Conservation (phyloP, 2,113 vertebrate genomes). For the Cheirogaleus medius region DNA sequence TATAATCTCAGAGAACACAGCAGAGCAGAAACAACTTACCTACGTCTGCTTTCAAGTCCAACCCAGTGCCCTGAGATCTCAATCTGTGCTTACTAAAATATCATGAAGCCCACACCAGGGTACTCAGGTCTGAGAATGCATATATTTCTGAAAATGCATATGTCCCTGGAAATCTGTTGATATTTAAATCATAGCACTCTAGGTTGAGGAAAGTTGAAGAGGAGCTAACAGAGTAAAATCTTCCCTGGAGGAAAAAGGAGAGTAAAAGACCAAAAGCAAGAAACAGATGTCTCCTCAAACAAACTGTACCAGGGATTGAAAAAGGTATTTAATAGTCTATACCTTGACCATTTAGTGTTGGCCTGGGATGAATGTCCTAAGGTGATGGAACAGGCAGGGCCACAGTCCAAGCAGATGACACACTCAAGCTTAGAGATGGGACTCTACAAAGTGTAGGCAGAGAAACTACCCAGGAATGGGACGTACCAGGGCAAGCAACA, state of each 20-base stretch:
- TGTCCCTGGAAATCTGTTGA: neutral
- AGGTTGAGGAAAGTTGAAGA: constrained; percentile 9
- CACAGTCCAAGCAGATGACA: neutral
- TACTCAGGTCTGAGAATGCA: neutral
- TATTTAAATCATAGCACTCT: constrained; percentile 1
- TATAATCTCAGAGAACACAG: neutral
- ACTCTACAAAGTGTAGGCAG: neutral
- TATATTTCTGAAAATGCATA: neutral
- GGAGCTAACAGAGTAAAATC: neutral
- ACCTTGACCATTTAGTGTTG: neutral
- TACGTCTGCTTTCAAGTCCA: neutral
- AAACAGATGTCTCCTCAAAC: neutral
- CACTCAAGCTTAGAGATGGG: neutral
- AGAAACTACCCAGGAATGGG: neutral
- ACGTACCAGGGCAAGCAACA: neutral
- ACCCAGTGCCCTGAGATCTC: neutral
- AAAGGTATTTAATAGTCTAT: neutral
- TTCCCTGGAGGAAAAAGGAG: neutral
- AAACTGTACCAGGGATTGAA: neutral
- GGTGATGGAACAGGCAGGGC: too few relatives aligned
- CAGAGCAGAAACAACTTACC: neutral
- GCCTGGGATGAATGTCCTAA: neutral
- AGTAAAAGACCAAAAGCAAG: neutral
- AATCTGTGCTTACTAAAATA: neutral
- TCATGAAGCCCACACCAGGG: neutral